Conservation (phyloP, 2,113 vertebrate genomes). For the Sarotherodon lohbergeri region DNA sequence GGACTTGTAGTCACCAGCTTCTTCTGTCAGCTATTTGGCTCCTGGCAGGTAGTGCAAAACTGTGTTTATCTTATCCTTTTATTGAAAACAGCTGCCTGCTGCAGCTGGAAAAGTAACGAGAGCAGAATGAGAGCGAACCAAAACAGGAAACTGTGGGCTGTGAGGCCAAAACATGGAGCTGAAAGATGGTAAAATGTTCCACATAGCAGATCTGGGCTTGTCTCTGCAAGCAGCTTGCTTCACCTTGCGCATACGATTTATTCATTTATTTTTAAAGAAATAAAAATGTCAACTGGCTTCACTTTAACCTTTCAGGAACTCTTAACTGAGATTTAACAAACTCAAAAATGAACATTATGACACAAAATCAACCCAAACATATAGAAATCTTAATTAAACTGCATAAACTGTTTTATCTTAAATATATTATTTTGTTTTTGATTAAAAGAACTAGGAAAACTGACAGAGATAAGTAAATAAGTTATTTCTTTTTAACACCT, state of each 20-base stretch:
- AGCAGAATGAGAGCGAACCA: not conserved
- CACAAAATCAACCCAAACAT: not conserved
- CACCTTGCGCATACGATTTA: not conserved
- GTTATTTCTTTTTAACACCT: not conserved
- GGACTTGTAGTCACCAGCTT: not conserved
- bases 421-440: not conserved
- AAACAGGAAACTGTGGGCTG: not conserved
- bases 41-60: not conserved
- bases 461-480: not conserved
- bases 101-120: not conserved
- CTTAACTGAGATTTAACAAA: not conserved
- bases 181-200: not conserved
- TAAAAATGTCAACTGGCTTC: not conserved
- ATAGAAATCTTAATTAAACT: not conserved
- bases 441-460: fast-evolving
- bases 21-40: not conserved
- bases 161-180: not conserved
- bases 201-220: not conserved
- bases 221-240: not conserved
- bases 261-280: not conserved
- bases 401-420: not conserved
- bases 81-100: not conserved
- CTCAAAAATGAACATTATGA: not conserved
- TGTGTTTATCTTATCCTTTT: not conserved
- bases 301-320: not conserved